Percentiles rank a stretch among this genome's conserved stretches.
Conservation (phyloP, 2,113 vertebrate genomes). For the Petaurus breviceps region DNA sequence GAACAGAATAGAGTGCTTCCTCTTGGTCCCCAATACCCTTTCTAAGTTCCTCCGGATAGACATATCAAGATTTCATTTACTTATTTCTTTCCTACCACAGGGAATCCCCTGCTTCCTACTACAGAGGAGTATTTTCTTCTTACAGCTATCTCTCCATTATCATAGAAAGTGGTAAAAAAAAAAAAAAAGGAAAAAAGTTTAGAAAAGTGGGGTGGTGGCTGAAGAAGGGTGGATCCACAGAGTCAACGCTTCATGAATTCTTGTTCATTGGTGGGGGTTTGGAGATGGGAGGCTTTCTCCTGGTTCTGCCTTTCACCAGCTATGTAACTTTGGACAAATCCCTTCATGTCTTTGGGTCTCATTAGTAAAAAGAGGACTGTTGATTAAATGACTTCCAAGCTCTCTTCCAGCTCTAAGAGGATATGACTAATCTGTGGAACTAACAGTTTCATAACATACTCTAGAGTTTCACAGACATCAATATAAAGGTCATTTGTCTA, state of each 20-base stretch:
- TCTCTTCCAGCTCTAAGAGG: background rate
- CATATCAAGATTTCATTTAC: background rate
- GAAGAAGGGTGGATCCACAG: background rate
- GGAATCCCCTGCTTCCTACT: background rate
- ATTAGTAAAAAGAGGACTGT: background rate
- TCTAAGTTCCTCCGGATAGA: background rate
- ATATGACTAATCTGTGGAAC: background rate
- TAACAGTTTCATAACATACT: background rate
- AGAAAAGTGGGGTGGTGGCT: background rate
- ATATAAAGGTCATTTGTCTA: background rate
- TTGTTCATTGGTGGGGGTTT: background rate
- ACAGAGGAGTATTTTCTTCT: background rate
- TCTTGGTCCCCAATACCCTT: background rate
- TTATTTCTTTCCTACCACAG: background rate
- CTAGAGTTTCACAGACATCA: background rate
- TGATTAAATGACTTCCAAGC: background rate
- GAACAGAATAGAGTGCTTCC: background rate
- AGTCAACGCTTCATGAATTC: background rate
- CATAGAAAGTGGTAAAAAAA: background rate
- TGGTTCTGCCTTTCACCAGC: background rate
- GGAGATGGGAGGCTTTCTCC: background rate
- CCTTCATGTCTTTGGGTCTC: background rate
- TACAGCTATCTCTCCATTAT: background rate
- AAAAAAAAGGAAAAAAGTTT: background rate
- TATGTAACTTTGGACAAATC: background rate